These are phyloP conservation scores for Rhaphigaster nebulosa DNA, from an alignment of 2,888 invertebrate genomes.

Conservation along the genomic window DNA sequence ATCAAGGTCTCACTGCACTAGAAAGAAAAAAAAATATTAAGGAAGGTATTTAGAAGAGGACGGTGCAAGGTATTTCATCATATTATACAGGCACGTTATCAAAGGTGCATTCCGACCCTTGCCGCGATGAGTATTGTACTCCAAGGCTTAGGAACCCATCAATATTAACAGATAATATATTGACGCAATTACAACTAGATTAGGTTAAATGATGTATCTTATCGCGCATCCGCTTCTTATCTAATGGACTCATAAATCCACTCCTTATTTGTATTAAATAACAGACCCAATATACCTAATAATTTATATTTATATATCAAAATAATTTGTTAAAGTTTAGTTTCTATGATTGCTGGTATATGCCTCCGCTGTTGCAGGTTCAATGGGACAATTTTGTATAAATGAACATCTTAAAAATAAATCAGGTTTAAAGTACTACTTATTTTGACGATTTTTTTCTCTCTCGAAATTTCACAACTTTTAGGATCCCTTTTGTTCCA, in stretches of 20 bases:
- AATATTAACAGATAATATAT: conserved; percentile 25
- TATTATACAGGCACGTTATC: neutral
- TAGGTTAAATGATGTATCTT: conserved; percentile 8
- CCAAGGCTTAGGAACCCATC: neutral
- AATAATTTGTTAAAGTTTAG: neutral
- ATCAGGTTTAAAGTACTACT: too few relatives aligned
- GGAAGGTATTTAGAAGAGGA: neutral
- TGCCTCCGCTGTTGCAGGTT: neutral
- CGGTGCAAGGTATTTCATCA: neutral
- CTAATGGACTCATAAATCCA: neutral
- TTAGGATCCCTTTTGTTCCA: too few relatives aligned
- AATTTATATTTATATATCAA: neutral
- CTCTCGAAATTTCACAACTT: too few relatives aligned
- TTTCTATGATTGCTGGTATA: neutral
- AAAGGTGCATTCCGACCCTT: neutral
- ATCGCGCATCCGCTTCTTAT: conserved; percentile 7
- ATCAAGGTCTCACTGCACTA: neutral
- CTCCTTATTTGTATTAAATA: neutral
- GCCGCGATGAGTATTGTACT: neutral
- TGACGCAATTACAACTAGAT: conserved; percentile 16
- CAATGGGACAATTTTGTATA: neutral
- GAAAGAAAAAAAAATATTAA: neutral
- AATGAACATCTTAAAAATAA: too few relatives aligned
- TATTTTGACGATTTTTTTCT: too few relatives aligned
- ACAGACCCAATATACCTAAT: neutral